These are phyloP conservation scores for Troides oblongomaculatus DNA, from an alignment of 2,888 invertebrate species.

Conservation along the genomic window DNA sequence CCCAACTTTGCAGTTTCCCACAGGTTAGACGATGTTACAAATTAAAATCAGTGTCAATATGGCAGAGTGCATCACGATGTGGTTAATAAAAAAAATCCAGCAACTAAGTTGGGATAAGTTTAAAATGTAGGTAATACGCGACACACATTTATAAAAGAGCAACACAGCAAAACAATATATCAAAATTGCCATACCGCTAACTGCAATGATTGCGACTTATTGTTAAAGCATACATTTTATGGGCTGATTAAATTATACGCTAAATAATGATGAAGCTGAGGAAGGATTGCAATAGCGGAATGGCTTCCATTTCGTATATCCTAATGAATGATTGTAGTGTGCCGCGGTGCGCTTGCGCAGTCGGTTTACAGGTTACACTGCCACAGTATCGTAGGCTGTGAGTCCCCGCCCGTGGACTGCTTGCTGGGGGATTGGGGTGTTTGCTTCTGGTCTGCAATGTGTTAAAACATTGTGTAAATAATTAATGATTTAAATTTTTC, in stretches of 20 bases:
- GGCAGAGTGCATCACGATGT: slow-evolving; percentile 50
- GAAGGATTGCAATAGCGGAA: slow-evolving; percentile 31
- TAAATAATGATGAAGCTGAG: slow-evolving; percentile 37
- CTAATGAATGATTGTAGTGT: slow-evolving; percentile 30
- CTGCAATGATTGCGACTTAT: slow-evolving; percentile 40
- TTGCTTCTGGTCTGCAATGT: slow-evolving; percentile 91
- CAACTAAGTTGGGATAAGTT: slow-evolving; percentile 75
- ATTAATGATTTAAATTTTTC: neutral
- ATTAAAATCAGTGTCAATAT: slow-evolving; percentile 46
- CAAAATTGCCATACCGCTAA: slow-evolving; percentile 64
- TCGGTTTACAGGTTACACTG: slow-evolving; percentile 95
- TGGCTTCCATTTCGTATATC: slow-evolving; percentile 28
- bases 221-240: slow-evolving; percentile 30
- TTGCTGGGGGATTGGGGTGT: slow-evolving; percentile 88
- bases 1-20: slow-evolving; percentile 50
- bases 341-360: slow-evolving; percentile 33
- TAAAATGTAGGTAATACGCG: slow-evolving; percentile 55
- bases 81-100: slow-evolving; percentile 57
- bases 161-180: slow-evolving; percentile 42
- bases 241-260: slow-evolving; percentile 35
- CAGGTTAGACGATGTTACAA: slow-evolving; percentile 37
- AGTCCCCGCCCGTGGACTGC: slow-evolving; percentile 88
- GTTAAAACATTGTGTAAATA: neutral
- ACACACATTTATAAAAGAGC: slow-evolving; percentile 52
- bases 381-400: slow-evolving; percentile 99